Base-by-base conservation (phyloP, 2,113 vertebrate genomes). In the Lepus europaeus region DNA sequence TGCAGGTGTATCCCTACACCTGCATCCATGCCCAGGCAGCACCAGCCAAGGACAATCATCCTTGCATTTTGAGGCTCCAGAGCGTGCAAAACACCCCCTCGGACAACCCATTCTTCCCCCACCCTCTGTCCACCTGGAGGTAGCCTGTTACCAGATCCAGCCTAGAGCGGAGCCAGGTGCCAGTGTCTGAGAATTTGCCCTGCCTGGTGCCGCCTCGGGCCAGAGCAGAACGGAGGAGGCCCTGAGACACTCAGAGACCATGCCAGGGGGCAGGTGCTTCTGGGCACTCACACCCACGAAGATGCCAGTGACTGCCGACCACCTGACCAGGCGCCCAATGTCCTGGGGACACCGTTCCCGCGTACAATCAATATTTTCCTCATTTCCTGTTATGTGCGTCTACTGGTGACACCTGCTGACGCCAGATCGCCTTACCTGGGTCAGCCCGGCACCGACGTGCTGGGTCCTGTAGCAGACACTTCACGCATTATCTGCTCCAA, bases 101-200 rank as follows among this genome's bases (percentile, higher is more conserved):
- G 4, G 91, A 53, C 69, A 84, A 85, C 61, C 22, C 77, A 89
- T 14, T 87, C 39, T 59, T 5, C 81, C 45, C 25, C 89, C 63
- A 80, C 19, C 27, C 83, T 74, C 68, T 20, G 19, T 91, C 64
- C 84, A 56, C n/a, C 83, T 91, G 90, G 90, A 82, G 91, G 86
- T 3, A 64, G 76, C 20, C 73, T 86, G 66, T 19, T 69, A 59
- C 53, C 78, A 95, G 68, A 63, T 77, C 36, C 77, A 80, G 70
- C 39, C 5, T 12, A 45, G 27, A 56, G 12, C 0, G 0, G 53
- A 79, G 86, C 25, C 36, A 53, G 78, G 63, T 4, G 29, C 2
- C 1, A 70, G 56, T 13, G 17, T 61, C 79, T 63, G 51, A 83
- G 72, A 70, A 61, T 33, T 63, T 0, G 0, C 59, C 53, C n/a